A percentile compares a stretch with the other conserved stretches of the same genome.
Evolutionary conservation across 2,797 vertebrate genomes (phyloP).

Genomic region (Heterohyrax brucei): DNA sequence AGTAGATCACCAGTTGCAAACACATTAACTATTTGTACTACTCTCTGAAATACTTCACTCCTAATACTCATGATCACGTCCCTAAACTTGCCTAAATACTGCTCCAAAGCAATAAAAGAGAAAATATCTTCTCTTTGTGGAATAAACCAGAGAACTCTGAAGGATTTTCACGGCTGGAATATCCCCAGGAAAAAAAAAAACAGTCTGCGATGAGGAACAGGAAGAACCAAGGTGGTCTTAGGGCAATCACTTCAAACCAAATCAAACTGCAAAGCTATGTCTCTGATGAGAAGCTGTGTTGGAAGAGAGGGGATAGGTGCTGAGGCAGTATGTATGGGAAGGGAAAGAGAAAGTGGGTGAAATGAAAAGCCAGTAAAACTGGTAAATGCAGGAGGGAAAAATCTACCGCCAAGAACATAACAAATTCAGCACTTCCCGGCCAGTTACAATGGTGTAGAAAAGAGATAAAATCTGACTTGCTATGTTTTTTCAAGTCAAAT

Average conservation of each 20-base stretch:
- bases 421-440: slow-evolving; percentile 27
- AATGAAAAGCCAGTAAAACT: slow-evolving; percentile 23
- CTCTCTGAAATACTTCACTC: neutral
- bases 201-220: neutral
- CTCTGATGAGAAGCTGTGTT: neutral
- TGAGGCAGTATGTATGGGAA: neutral
- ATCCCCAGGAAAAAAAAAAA: slow-evolving; percentile 29
- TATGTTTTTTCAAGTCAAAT: slow-evolving; percentile 47
- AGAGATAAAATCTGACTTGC: slow-evolving; percentile 28
- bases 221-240: neutral
- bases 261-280: neutral
- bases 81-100: neutral
- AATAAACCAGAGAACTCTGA: neutral
- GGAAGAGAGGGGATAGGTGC: neutral
- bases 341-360: neutral
- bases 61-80: too few species aligned
- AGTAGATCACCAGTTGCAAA: neutral
- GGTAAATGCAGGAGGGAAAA: slow-evolving; percentile 29
- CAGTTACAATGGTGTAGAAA: neutral
- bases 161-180: neutral
- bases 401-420: slow-evolving; percentile 4
- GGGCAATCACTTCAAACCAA: neutral
- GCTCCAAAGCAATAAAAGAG: slow-evolving; percentile 37
- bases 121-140: neutral
- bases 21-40: neutral